Base-by-base conservation (phyloP, 1,140 invertebrate genomes). In the Hycleus cichorii region DNA sequence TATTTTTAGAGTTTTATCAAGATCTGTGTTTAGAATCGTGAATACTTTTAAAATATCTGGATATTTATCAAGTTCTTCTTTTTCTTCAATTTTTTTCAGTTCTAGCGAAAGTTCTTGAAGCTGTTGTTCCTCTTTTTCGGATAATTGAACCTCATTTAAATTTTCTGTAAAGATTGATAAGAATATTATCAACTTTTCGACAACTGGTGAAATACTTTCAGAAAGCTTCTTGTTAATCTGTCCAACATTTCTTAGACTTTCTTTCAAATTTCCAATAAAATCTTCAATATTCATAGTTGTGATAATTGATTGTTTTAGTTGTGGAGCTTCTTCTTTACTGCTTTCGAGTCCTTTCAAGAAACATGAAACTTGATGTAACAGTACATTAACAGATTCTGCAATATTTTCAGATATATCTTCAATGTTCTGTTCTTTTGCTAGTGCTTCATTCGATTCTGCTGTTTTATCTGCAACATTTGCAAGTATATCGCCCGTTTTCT, bases 351-450 rank as follows among this genome's bases (percentile, higher is more conserved):
- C 40, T 18, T n/a, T 39, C 12, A 40, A 43, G 18, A 47, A 11
- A 25, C 39, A 32, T 48, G 40, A 11, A 39, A 47, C 7, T 32
- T 32, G 32, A 5, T 40, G 59, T 52, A 18, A 3, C 1, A 63
- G 49, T 24, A 69, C 66, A 40, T 55, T 65, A 26, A 71, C 66
- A 43, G 69, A 67, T 12, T 44, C 61, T 48, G 64, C 65, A 10
- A 57, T 62, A 11, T 70, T 43, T 42, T n/a, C 3, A 11, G 9
- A n/a, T n/a, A 11, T 3, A 3, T 42, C 40, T 42, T 42, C 4
- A 25, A 48, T 10, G 1, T n/a, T 27, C 12, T 24, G 7, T 26
- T 26, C 25, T 48, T 38, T 11, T 27, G 8, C 32, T 48, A 26
- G 4, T 8, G 25, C 47, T 48, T 18, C 11, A 25, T 24, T 26